Base-by-base conservation (phyloP, 2,888 invertebrate species). In the Heliconius ismenius region DNA sequence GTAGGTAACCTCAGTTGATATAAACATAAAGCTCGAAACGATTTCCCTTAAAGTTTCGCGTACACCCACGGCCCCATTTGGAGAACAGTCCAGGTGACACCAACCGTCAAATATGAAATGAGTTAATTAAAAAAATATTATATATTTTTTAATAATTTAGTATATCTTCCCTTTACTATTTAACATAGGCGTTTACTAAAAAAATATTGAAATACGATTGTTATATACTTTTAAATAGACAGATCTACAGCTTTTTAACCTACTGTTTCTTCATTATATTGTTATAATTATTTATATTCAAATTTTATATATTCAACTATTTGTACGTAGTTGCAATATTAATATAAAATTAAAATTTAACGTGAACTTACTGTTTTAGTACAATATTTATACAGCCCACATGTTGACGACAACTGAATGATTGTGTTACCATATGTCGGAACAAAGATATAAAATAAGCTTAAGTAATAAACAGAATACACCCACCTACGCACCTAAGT, bases 1-100 rank as follows among this genome's bases (percentile, higher is more conserved):
- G 64, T 64, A 89, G 86, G 90, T 92, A 90, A 92, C 91, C 91
- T 81, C 86, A 81, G 87, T 86, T 88, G 84, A 89, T 89, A 88
- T 88, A 86, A 87, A 84, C 86, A 87, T 87, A 86, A 86, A 86
- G 85, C 84, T 85, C 83, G 83, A 90, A 90, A 90, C 90, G 88
- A 90, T 90, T 90, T 89, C 87, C 88, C 88, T 88, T 88, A 88
- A 85, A 87, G 88, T 89, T 88, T 87, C 81, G 84, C 87, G 85
- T 91, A 90, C 88, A 90, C 91, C 90, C 89, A 92, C 91, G 86
- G 83, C 82, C 81, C 83, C 83, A 83, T 76, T 76, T 75, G 1
- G 60, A 75, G 70, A 60, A 65, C 62, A 68, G 39, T 36, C 80
- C 83, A 83, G 83, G 85, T 18, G 73, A 9, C 18, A 26, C 26